A percentile compares a stretch with the other conserved stretches of the same genome.
These are phyloP conservation scores for Cataglyphis rosenhaueri DNA, from an alignment of 2,888 invertebrate species.

Conservation along the genomic window DNA sequence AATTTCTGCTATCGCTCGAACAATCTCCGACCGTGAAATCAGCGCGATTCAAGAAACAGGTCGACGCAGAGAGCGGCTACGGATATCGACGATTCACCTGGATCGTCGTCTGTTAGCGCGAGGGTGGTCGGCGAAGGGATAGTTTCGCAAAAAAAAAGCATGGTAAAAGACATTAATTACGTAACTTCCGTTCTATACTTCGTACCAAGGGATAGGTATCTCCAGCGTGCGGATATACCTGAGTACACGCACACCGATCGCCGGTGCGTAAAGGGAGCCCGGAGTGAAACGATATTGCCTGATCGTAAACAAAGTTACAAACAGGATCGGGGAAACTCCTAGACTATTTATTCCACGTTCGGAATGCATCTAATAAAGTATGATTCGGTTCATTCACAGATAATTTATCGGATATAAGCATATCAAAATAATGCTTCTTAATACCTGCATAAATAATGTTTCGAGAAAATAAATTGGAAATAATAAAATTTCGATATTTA, in stretches of 20 bases:
- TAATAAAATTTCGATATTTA: background rate
- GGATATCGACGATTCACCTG: constrained; percentile 50
- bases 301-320: constrained; percentile 50
- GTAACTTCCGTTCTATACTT: constrained; percentile 73
- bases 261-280: constrained; percentile 63
- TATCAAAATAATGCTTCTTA: background rate
- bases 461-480: background rate
- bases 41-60: constrained; percentile 40
- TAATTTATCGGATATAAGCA: background rate
- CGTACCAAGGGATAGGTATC: constrained; percentile 61
- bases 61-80: constrained; percentile 19
- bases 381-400: constrained; percentile 33
- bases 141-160: constrained; percentile 55
- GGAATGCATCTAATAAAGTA: constrained; percentile 48
- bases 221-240: constrained; percentile 31
- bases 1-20: constrained; percentile 60
- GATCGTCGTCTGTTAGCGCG: constrained; percentile 48
- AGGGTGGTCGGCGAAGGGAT: constrained; percentile 31
- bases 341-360: constrained; percentile 24
- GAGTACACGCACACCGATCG: constrained; percentile 38
- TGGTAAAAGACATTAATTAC: constrained; percentile 72
- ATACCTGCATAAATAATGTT: background rate
- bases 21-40: constrained; percentile 60
- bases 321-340: constrained; percentile 40
- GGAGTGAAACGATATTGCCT: constrained; percentile 25